These are phyloP conservation scores for Steinernema scapterisci DNA, from an alignment of 2,888 invertebrate genomes.

Conservation along the genomic window DNA sequence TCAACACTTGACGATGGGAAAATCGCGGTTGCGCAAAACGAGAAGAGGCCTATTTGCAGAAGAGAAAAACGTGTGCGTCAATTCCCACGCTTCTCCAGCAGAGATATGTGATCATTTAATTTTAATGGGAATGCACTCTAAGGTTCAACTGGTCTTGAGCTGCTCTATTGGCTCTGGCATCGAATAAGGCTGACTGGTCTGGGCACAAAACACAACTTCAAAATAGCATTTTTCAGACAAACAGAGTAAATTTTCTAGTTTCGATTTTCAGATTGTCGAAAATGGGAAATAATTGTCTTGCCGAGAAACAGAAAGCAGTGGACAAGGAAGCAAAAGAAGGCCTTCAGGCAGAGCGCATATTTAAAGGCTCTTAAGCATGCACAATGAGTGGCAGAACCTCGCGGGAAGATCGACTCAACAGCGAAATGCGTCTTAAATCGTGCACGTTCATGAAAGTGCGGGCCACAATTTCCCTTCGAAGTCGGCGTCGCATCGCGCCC, in stretches of 20 bases:
- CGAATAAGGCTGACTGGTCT: too few relatives aligned
- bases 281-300: too few relatives aligned
- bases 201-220: too few relatives aligned
- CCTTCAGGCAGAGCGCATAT: too few relatives aligned
- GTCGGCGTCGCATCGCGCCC: not conserved
- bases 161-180: too few relatives aligned
- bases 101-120: constrained; percentile 28
- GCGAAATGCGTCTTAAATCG: not conserved
- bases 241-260: too few relatives aligned
- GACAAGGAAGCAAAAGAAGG: too few relatives aligned
- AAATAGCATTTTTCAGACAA: too few relatives aligned
- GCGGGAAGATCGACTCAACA: not conserved
- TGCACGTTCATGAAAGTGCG: not conserved
- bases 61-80: not conserved
- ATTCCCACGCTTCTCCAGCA: constrained; percentile 22
- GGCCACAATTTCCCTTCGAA: constrained; percentile 28
- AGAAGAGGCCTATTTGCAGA: constrained; percentile 9
- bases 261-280: too few relatives aligned
- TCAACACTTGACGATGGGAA: not conserved
- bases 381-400: not conserved
- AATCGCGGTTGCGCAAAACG: not conserved
- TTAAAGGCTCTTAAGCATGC: constrained; percentile 16
- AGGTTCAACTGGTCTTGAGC: too few relatives aligned
- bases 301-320: too few relatives aligned
- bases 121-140: constrained; percentile 12